Base-by-base conservation (phyloP, 2,797 vertebrate genomes). In the Crypturellus tataupa region DNA sequence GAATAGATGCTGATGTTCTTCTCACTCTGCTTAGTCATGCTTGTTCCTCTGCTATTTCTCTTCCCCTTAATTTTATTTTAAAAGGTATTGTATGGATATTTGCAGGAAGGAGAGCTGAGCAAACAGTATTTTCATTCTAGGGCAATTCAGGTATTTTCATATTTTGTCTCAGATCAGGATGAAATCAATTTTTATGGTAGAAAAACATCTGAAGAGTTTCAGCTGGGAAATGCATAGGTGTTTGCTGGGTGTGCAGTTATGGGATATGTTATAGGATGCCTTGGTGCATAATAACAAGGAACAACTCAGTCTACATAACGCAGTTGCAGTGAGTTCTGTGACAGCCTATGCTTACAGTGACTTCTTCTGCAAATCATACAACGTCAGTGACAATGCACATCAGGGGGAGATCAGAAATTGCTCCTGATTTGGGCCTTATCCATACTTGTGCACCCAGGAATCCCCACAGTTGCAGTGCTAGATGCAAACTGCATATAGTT, bases 361-460 rank as follows among this genome's bases (percentile, higher is more conserved):
- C 70, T 89, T 91, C 20, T 44, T 20, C 40, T 27, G 20, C 46
- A 77, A 80, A 56, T 49, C 23, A n/a, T 24, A 40, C 25, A 60
- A 49, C 47, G 67, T 71, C 1, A 0, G 24, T 71, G 62, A 44
- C 21, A 63, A n/a, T 1, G 2, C 25, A 0, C 35, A 62, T 21
- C 23, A 23, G 25, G 31, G 25, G 47, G 16, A 55, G 78, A 71
- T 31, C 13, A 83, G 51, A 90, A 47, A n/a, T 0, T 1, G 1
- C 31, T 44, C 23, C 29, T 24, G n/a, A 56, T 63, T 51, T 37
- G 85, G 70, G 75, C 19, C 65, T 64, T 27, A 39, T 17, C 13
- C 44, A 5, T 17, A 4, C 35, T 10, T 21, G 31, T 10, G 56
- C 44, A 80, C 15, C 4, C 42, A 44, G 2, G 1, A 3, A 1